Evolutionary conservation across 2,797 vertebrate species (phyloP), one percentile per base, ranked within the genome.

Genomic region (Cossypha heuglini): DNA sequence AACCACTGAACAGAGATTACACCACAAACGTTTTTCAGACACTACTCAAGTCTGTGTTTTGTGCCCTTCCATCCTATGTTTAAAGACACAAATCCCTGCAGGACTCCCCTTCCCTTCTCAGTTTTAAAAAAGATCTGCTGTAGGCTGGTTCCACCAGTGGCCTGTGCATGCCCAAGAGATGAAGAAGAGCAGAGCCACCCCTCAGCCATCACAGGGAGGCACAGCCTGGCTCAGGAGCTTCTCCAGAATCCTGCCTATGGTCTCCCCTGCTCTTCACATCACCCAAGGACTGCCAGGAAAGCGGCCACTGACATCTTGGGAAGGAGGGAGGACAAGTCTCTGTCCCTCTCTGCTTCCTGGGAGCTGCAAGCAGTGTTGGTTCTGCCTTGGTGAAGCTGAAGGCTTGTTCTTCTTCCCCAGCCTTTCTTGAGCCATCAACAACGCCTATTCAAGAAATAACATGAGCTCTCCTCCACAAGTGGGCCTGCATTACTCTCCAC

Each of bases 381-480:
- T 76, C 59, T 68, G 58, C 28, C 48, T 14, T n/a, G 22, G 9
- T 43, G 59, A 45, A 83, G 22, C 13, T 59, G 42, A 80, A 86
- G 49, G 6, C 8, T 76, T 51, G 1, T 28, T 54, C 28, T 48
- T 72, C 33, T 61, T 43, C 52, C 1, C 16, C 1, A 0, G 3
- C 13, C 8, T 54, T 54, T 64, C 9, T 0, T 61, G 26, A 86
- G 31, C 20, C 35, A 29, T 15, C 7, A 3, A n/a, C 33, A 85
- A 57, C 22, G 40, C 31, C 45, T 33, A 2, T 9, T 40, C 16
- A 64, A 35, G 51, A 37, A 61, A 37, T 33, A 57, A 35, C 24
- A 33, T 0, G 15, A 72, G 22, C 0, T 4, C 21, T 72, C n/a
- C 42, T 71, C 25, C 5, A n/a, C 0, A 1, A 33, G 21, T 3